A percentile compares a stretch with the other conserved stretches of the same genome.
phyloP scores from a whole-genome alignment of 2,888 invertebrate species.

The Ormyrus thymus region DNA sequence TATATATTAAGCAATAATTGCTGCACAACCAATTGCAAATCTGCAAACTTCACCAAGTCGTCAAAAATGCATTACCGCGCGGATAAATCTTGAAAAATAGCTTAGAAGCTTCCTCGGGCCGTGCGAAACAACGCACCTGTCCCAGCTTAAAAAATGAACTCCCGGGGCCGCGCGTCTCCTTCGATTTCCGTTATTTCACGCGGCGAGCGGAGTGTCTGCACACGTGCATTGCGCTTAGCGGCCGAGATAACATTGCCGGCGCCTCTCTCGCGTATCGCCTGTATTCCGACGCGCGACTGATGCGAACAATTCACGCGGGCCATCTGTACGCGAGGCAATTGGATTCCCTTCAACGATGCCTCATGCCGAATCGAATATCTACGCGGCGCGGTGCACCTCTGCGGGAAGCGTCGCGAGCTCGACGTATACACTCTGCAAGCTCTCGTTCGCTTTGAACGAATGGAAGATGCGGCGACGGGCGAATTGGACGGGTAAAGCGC shows the following conservation, averaged over 20 bases:
- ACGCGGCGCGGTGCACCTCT: background rate
- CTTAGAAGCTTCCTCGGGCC: too few species aligned
- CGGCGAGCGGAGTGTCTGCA: background rate
- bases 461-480: too few species aligned
- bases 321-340: conserved; percentile 24
- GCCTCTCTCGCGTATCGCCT: background rate
- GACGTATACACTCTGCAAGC: too few species aligned
- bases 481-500: too few species aligned
- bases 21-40: too few species aligned
- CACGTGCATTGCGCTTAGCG: background rate
- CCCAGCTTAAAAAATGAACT: background rate
- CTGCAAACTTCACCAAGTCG: too few species aligned
- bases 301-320: conserved; percentile 22
- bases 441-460: too few species aligned
- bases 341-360: conserved; percentile 26
- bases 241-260: conserved; percentile 4
- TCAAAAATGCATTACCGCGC: too few species aligned
- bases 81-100: too few species aligned
- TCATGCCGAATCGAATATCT: conserved; percentile 22
- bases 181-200: background rate
- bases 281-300: conserved; percentile 17
- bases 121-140: background rate
- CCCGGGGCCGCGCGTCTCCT: background rate
- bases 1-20: too few species aligned
- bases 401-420: background rate